Evolutionary conservation across 2,797 vertebrate species (phyloP).

Genomic region (Fundulus diaphanus): DNA sequence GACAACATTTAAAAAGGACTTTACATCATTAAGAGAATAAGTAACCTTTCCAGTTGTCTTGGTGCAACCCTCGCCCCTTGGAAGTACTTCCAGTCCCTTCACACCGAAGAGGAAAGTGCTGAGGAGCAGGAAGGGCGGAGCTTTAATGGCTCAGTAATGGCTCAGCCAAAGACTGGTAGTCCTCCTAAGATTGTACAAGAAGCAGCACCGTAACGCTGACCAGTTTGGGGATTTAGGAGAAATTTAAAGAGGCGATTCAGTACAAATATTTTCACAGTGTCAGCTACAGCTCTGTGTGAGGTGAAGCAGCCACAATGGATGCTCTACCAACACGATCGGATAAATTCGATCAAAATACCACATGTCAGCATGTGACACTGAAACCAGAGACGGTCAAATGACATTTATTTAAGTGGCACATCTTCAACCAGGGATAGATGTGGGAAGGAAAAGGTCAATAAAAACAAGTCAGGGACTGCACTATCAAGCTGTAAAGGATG

Average conservation of each 20-base stretch:
- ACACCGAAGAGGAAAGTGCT: conserved; percentile 81
- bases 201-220: conserved; percentile 56
- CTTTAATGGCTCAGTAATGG: conserved; percentile 85
- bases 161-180: conserved; percentile 77
- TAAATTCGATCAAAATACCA: conserved; percentile 66
- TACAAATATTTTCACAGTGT: conserved; percentile 44
- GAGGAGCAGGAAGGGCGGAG: conserved; percentile 74
- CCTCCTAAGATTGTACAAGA: conserved; percentile 73
- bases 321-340: conserved; percentile 27
- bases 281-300: conserved; percentile 32
- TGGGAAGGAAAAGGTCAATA: conserved; percentile 64
- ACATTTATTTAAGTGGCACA: conserved; percentile 67
- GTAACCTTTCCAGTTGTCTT: conserved; percentile 82
- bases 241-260: conserved; percentile 54
- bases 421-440: conserved; percentile 46
- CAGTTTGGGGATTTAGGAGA: conserved; percentile 73
- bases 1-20: conserved; percentile 85
- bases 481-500: conserved; percentile 56
- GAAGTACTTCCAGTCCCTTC: conserved; percentile 83
- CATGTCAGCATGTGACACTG: conserved; percentile 57
- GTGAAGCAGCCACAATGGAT: conserved; percentile 13
- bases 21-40: conserved; percentile 84
- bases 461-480: conserved; percentile 52
- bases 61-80: conserved; percentile 70
- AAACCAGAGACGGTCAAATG: conserved; percentile 61